phyloP scores from a whole-genome alignment of 2,797 vertebrate genomes.

The Danio albolineatus region DNA sequence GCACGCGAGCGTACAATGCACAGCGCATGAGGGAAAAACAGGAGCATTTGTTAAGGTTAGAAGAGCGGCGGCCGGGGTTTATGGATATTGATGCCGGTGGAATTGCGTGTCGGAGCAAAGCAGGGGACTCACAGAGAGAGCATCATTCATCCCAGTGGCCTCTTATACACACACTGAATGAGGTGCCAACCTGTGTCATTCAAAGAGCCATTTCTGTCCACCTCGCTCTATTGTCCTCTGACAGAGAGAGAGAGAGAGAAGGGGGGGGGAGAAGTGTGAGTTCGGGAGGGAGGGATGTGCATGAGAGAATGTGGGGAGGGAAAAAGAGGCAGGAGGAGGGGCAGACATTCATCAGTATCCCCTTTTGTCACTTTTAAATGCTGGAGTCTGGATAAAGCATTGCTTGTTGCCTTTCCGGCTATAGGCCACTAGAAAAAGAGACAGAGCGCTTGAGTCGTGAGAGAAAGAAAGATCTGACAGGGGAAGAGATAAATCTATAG shows the following conservation, averaged over 20 bases:
- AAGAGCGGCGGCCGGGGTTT: constrained; percentile 47
- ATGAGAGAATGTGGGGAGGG: constrained; percentile 29
- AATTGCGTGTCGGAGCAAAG: constrained; percentile 53
- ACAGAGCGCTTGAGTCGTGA: background rate
- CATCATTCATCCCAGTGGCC: constrained; percentile 60
- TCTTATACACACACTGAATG: constrained; percentile 60
- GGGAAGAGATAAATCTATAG: background rate
- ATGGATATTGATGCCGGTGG: constrained; percentile 64
- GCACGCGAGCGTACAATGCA: constrained; percentile 44
- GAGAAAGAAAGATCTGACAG: background rate
- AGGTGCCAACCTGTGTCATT: constrained; percentile 65
- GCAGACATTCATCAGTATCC: constrained; percentile 55
- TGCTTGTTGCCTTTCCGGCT: constrained; percentile 43
- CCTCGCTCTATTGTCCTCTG: constrained; percentile 62
- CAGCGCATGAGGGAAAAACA: constrained; percentile 42
- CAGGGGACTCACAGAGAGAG: constrained; percentile 42
- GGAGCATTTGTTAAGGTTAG: constrained; percentile 63
- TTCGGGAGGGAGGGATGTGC: background rate
- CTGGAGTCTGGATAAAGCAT: constrained; percentile 48
- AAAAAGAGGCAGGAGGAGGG: constrained; percentile 35
- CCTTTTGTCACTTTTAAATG: constrained; percentile 59
- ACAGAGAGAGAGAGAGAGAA: constrained; percentile 25
- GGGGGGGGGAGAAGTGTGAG: constrained; percentile 37
- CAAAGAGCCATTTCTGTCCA: constrained; percentile 66
- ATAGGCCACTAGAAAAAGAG: constrained; percentile 25